Evolutionary conservation across 2,888 invertebrate species (phyloP).

Genomic region (Amiota minor): DNA sequence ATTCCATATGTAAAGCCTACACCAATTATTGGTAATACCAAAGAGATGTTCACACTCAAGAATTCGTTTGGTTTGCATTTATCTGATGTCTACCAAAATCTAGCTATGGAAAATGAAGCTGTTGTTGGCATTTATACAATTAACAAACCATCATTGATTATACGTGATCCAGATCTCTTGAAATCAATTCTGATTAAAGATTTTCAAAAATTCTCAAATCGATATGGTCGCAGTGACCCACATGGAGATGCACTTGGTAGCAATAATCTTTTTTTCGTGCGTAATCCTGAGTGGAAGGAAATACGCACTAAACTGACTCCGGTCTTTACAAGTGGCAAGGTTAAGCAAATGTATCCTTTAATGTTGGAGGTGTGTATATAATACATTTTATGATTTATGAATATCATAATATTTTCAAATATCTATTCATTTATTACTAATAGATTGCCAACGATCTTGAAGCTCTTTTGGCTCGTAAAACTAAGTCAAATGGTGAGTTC

Average conservation of each 20-base stretch:
- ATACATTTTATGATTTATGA: too few species aligned
- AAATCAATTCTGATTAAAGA: conserved; percentile 74
- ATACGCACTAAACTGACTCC: conserved; percentile 74
- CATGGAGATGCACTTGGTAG: conserved; percentile 70
- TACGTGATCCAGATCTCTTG: conserved; percentile 73
- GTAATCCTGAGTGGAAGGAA: conserved; percentile 73
- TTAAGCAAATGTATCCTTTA: conserved; percentile 72
- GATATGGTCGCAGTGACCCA: conserved; percentile 62
- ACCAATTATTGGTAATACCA: conserved; percentile 73
- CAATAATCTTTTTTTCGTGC: conserved; percentile 73
- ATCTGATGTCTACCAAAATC: conserved; percentile 69
- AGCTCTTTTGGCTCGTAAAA: conserved; percentile 42
- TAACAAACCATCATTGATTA: conserved; percentile 73
- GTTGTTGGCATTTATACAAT: conserved; percentile 72
- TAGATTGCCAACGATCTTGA: conserved; percentile 65
- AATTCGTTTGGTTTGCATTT: conserved; percentile 67
- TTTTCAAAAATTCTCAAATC: conserved; percentile 72
- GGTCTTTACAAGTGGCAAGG: conserved; percentile 73
- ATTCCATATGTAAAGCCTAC: conserved; percentile 70
- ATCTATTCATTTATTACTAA: not conserved
- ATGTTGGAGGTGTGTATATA: conserved; percentile 60
- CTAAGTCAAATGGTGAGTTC: conserved; percentile 37
- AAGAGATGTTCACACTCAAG: conserved; percentile 61
- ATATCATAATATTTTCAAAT: too few species aligned
- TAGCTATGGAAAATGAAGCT: conserved; percentile 56